Base-by-base conservation (phyloP, 2,113 vertebrate genomes). In the Urocitellus parryii region DNA sequence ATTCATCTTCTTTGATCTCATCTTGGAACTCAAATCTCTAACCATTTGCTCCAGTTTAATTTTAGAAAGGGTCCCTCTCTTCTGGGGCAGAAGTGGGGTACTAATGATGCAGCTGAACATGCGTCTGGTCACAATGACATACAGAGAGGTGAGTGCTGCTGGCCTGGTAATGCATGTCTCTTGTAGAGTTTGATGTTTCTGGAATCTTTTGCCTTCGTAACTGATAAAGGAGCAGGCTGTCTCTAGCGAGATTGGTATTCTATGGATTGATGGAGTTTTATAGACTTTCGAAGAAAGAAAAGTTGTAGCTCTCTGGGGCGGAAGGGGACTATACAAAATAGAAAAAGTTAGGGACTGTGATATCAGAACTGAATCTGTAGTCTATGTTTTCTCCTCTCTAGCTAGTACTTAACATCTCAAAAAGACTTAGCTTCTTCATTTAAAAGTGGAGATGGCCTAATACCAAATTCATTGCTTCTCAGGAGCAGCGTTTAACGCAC, bases 351-450 rank as follows among this genome's bases (percentile, higher is more conserved):
- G 45, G 53, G 5, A 65, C 25, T 74, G 79, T 39, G 67, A 29
- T 32, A 68, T 53, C 0, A 85, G 85, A 76, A 76, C 20, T 80
- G 32, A 80, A 68, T 89, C 82, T 84, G 39, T 45, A 89, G 53
- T 88, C n/a, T 83, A 0, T 51, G 18, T 89, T 73, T 88, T 56
- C 27, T 88, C 3, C 32, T 34, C 56, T 67, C 61, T 39, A 39
- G 34, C 68, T 86, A 0, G 63, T 65, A 78, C 9, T n/a, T 92
- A 53, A 29, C 12, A 61, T 88, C 48, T 86, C 78, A 72, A 88
- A 82, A 91, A 29, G 25, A 67, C 20, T 39, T 74, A 48, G 78
- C 67, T 85, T 89, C 20, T 88, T 92, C 45, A 61, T 80, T 67
- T 76, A 67, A 72, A 73, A 61, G 51, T 61, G 53, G 42, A 2